Evolutionary conservation across 1,140 invertebrate genomes (phyloP).

Genomic region (Hyphantria cunea): DNA sequence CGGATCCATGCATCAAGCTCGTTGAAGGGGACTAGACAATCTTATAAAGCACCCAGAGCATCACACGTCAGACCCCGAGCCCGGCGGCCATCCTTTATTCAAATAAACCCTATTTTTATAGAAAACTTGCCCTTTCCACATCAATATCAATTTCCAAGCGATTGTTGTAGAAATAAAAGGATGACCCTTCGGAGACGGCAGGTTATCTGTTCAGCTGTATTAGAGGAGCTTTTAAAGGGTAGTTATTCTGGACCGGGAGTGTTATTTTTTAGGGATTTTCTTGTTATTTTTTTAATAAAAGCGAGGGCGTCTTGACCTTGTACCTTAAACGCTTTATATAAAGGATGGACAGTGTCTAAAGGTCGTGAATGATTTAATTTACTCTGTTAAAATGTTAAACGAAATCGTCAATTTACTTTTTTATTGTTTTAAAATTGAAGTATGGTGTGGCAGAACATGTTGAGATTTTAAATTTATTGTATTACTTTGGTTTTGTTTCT

Average conservation of each 20-base stretch:
- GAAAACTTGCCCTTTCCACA: conserved; percentile 79
- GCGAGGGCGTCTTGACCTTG: background rate
- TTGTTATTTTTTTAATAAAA: background rate
- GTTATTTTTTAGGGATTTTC: conserved; percentile 7
- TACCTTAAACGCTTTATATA: conserved; percentile 5
- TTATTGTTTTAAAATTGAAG: too few species aligned
- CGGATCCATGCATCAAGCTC: conserved; percentile 51
- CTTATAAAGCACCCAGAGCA: conserved; percentile 67
- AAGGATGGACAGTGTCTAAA: conserved; percentile 1
- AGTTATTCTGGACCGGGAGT: conserved; percentile 35
- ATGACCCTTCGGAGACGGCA: conserved; percentile 76
- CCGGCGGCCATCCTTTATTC: conserved; percentile 78
- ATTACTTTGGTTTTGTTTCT: too few species aligned
- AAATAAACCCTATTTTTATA: conserved; percentile 82
- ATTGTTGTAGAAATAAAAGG: conserved; percentile 81
- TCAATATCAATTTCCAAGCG: conserved; percentile 80
- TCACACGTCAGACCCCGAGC: conserved; percentile 58
- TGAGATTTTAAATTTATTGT: too few species aligned
- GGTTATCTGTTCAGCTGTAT: conserved; percentile 74
- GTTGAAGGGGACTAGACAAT: conserved; percentile 54
- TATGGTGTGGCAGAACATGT: too few species aligned
- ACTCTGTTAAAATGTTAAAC: background rate
- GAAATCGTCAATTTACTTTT: background rate
- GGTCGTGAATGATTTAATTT: background rate
- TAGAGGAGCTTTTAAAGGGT: conserved; percentile 64